Base-by-base conservation (phyloP, 1,140 invertebrate species). In the Antheraea mylitta region DNA sequence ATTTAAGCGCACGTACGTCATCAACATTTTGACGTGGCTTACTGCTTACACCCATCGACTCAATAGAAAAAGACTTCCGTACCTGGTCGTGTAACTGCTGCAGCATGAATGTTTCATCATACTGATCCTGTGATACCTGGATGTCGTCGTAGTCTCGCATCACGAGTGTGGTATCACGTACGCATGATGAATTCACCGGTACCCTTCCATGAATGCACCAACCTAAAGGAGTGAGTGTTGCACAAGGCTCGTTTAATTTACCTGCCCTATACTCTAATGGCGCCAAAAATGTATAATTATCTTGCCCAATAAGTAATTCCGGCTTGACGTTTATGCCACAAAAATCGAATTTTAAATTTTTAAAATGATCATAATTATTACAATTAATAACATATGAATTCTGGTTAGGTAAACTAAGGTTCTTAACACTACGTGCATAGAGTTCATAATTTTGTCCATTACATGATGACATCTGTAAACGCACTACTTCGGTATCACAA, bases 231-330 rank as follows among this genome's bases (percentile, higher is more conserved):
- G 73, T 79, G 13, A 30, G 70, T n/a, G 70, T 72, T 7, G 70
- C 68, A n/a, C 11, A 77, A 10, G 70, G 68, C 45, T 77, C 77
- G 59, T 68, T 66, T 0, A 18, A 59, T 19, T 69, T 76, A 16
- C 75, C 72, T 18, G 48, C 11, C 19, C 22, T 68, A 37, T 45
- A 68, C 65, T 76, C 58, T 10, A 72, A 60, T 13, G 75, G 74
- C 62, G 78, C 13, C 48, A 80, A 58, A 58, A 80, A 68, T 63
- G 78, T 18, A 67, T 69, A 75, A 66, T 78, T 78, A 61, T 80
- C 78, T n/a, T 80, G 76, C 2, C 76, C 78, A 63, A 80, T 71
- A 10, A 80, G 59, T 19, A 78, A 45, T 72, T 80, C 72, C 4
- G 61, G 30, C 72, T 74, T 30, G 58, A n/a, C 48, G 7, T 62